Base-by-base conservation (phyloP, 2,113 vertebrate genomes). In the Corythoichthys intestinalis region DNA sequence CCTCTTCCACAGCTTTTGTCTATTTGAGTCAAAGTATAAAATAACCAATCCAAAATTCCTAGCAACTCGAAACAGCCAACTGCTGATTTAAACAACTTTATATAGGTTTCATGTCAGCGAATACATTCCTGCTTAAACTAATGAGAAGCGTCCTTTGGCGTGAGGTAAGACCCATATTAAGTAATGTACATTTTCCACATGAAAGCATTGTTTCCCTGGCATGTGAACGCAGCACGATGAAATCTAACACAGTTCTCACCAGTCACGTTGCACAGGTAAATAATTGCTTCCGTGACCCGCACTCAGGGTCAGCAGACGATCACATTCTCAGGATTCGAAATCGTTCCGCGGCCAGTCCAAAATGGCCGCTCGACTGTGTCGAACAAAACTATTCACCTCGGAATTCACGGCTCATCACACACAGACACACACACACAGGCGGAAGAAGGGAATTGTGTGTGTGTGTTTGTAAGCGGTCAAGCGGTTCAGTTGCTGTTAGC, bases 321-420 rank as follows among this genome's bases (percentile, higher is more conserved):
- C 60, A 67, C 68, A 73, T 69, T 4, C 69, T 62, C 50, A 59
- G 62, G 69, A 53, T 64, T 53, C 58, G 52, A 56, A 72, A 71
- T 50, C 64, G 61, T 65, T 76, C 78, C 80, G 74, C 65, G 78
- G 72, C 81, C 74, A 72, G 75, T 66, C 78, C 57, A 82, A 87
- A 82, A 88, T 82, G 81, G 86, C 78, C 1, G 68, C 72, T 66
- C 49, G 39, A 41, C 67, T 79, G 70, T 37, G 61, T 7, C 46
- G 59, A 65, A 59, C n/a, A 63, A 47, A 80, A 76, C 69, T 46
- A n/a, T 49, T 48, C 67, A 64, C 72, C 67, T 49, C 28, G 66
- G 62, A 20, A 67, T 70, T 82, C 85, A 85, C 85, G 81, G 81
- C 76, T 85, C 86, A 81, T 83, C 85, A 84, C 81, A 79, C 85